These are phyloP conservation scores for Elaphurus davidianus DNA, from an alignment of 2,113 vertebrate species.

Conservation along the genomic window DNA sequence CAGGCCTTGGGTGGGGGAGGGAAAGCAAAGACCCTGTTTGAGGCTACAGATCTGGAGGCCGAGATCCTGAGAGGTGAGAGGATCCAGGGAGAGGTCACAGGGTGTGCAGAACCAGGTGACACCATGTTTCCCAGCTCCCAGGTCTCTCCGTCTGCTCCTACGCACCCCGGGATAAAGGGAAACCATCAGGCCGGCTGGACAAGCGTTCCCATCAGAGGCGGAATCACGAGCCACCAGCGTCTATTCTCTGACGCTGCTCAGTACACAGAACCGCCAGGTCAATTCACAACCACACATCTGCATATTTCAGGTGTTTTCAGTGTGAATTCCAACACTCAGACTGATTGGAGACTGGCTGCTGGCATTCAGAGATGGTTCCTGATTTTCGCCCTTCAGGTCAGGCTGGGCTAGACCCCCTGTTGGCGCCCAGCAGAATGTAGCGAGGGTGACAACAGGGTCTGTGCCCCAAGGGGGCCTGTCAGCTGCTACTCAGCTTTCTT, in stretches of 20 bases:
- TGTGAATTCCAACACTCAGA: background rate
- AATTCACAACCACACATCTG: background rate
- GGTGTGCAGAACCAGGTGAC: background rate
- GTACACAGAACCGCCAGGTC: background rate
- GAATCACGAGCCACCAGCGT: background rate
- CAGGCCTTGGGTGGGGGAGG: background rate
- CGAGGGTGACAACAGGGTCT: background rate
- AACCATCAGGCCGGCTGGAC: rapidly evolving
- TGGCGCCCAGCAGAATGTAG: background rate
- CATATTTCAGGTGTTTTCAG: background rate
- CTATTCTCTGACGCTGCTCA: background rate
- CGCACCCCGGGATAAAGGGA: background rate
- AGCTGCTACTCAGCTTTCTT: background rate
- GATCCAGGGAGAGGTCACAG: background rate
- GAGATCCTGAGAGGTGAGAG: background rate
- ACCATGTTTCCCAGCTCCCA: background rate
- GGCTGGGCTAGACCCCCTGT: background rate
- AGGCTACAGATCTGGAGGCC: too few relatives aligned
- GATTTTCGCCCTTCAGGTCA: background rate
- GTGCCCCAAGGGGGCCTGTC: too few relatives aligned
- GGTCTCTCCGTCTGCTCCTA: background rate
- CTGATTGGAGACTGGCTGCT: background rate
- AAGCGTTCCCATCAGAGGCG: rapidly evolving
- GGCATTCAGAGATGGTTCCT: background rate
- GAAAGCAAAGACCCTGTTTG: background rate